Evolutionary conservation across 2,888 invertebrate genomes (phyloP), one percentile per base, ranked within the genome.

Genomic region (Artemia sinica): DNA sequence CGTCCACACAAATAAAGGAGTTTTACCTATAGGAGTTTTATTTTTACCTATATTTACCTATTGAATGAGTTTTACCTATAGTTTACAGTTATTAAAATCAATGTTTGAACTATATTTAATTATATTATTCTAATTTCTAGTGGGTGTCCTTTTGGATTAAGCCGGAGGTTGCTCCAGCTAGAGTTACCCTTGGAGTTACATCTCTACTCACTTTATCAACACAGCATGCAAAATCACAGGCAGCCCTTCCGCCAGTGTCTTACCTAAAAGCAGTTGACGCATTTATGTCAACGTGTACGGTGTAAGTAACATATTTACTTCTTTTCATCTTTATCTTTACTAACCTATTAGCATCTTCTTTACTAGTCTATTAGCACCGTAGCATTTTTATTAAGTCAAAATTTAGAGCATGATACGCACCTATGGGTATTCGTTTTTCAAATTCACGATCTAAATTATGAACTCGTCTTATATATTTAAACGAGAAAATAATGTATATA

Each of bases 91-190:
- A 28, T 28, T 28, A 28, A 28, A 28, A 28, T 1, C 28, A 28
- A 28, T n/a, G n/a, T 28, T 28, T 28, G 1, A 28, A 28, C 28
- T 28, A 28, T 28, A 4, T 2, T 28, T 28, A 2, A 58, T 14
- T 18, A 8, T 58, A 58, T 68, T 68, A 70, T 69, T 69, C 73
- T 69, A 78, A 78, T 49, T 18, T 18, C 49, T 78, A 89, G 84
- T 92, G 92, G 92, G 89, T 92, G 7, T 91, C 91, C 0, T 93
- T 93, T 80, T 93, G 92, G 92, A 91, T 93, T 74, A 91, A 91
- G 77, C 91, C 91, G 0, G 93, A 93, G 78, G 92, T 92, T 0
- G 91, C 91, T 7, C 93, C 93, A 0, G 93, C 93, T 28, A 82
- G 93, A 8, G 93, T 93, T 49, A 93, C 94, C 0, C 81, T 93